Conservation (phyloP, 2,888 invertebrate genomes). For the Sarcophaga carnaria region DNA sequence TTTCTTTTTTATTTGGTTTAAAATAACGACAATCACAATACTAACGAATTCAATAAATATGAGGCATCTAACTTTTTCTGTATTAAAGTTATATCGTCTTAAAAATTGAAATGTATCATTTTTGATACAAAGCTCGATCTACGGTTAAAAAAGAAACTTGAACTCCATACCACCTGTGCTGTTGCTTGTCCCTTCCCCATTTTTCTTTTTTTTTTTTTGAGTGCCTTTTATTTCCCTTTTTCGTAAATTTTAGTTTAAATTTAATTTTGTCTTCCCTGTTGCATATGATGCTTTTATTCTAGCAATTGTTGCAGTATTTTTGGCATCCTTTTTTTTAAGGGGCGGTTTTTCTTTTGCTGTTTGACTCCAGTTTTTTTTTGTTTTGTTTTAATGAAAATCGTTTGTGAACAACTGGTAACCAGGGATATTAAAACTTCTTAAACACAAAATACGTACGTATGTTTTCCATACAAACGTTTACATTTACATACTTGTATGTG, state of each 20-base stretch:
- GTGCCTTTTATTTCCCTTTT: neutral
- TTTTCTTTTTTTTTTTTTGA: neutral
- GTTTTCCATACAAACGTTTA: neutral
- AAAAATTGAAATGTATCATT: too few relatives aligned
- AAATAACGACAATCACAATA: too few relatives aligned
- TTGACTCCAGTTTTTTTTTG: neutral
- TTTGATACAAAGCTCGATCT: too few relatives aligned
- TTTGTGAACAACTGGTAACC: conserved; percentile 3
- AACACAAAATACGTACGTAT: neutral
- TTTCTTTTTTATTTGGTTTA: too few relatives aligned
- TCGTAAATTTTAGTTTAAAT: neutral
- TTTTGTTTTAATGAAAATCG: conserved; percentile 24
- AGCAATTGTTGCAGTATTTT: neutral
- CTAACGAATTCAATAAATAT: too few relatives aligned
- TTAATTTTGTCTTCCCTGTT: neutral
- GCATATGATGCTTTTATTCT: neutral
- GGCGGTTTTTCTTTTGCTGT: neutral
- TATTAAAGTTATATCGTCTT: too few relatives aligned
- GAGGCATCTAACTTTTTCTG: too few relatives aligned
- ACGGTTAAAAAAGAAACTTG: too few relatives aligned
- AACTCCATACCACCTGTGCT: too few relatives aligned
- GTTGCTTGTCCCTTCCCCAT: neutral
- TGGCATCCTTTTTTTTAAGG: conserved; percentile 6
- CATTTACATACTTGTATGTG: too few relatives aligned
- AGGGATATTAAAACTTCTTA: conserved; percentile 39